Percentiles rank a stretch among this genome's conserved stretches.
These are phyloP conservation scores for Caenorhabditis brenneri DNA, from an alignment of 1,140 invertebrate species.

Conservation along the genomic window DNA sequence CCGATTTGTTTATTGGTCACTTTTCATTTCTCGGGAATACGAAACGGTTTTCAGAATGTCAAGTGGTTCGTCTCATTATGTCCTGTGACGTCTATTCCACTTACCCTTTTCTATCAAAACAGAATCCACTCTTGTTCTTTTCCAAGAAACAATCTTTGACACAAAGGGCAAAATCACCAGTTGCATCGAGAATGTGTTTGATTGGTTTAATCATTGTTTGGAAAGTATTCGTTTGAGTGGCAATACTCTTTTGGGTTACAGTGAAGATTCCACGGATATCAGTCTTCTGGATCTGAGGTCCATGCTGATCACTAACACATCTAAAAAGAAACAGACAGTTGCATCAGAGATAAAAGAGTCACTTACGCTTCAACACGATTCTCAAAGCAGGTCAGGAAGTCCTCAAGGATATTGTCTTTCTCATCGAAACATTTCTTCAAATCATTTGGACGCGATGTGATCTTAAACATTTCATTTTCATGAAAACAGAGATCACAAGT, in stretches of 20 bases:
- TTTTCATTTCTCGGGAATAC: not conserved
- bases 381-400: slow-evolving; percentile 57
- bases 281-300: slow-evolving; percentile 53
- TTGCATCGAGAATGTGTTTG: slow-evolving; percentile 54
- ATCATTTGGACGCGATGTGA: slow-evolving; percentile 52
- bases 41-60: slow-evolving; percentile 10
- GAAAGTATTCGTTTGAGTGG: slow-evolving; percentile 46
- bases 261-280: slow-evolving; percentile 49
- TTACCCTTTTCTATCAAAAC: slow-evolving; percentile 56
- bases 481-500: not conserved
- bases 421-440: slow-evolving; percentile 54
- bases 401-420: slow-evolving; percentile 55
- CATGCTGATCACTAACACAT: slow-evolving; percentile 48
- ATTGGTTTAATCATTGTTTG: slow-evolving; percentile 53
- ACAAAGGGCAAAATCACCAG: slow-evolving; percentile 55
- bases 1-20: slow-evolving; percentile 13
- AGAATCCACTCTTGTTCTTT: slow-evolving; percentile 56
- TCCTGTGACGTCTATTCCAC: slow-evolving; percentile 23
- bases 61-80: slow-evolving; percentile 23
- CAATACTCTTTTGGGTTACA: slow-evolving; percentile 44
- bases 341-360: not conserved
- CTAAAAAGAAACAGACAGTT: slow-evolving; percentile 25
- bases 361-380: slow-evolving; percentile 54
- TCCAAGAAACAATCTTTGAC: slow-evolving; percentile 56
- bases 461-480: slow-evolving; percentile 36